Evolutionary conservation across 2,113 vertebrate species (phyloP), one percentile per base, ranked within the genome.

Genomic region (Calidris pygmaea): DNA sequence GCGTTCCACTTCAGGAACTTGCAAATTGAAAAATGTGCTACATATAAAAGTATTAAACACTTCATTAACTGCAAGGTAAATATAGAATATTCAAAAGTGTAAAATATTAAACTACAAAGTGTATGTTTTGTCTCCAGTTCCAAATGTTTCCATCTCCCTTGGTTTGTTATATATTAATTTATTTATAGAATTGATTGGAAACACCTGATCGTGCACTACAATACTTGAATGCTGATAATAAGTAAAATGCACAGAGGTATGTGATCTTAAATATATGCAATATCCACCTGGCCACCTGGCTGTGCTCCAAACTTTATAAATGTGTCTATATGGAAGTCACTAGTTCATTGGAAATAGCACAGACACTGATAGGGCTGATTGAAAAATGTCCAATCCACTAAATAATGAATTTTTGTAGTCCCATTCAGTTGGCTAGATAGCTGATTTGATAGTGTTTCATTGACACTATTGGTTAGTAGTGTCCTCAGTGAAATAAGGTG

Each of bases 161-260:
- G 9, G 8, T 52, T 80, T 58, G 2, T 47, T 65, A 27, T 11
- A 13, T 17, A 37, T 47, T 37, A 56, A 37, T 7, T 83, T 68
- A 22, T 78, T 87, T 50, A 29, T 23, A 55, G 34, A 62, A 45
- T n/a, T 89, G 24, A 62, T 43, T 52, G 4, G 43, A 81, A 80
- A 30, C 17, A 37, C 9, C 9, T 0, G 0, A 43, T 88, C 27
- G 43, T 53, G 16, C 2, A 4, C 27, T 35, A 23, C 8, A 35
- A 8, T 35, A 34, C 18, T 75, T 75, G 75, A 75, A 71, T 39
- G 21, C 3, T 63, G 37, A 20, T 70, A 74, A 16, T 15, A 30
- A 60, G 23, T 48, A 45, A 66, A 79, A 87, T 4, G 3, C 35
- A 29, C 8, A 62, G 52, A 56, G 35, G 2, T 62, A 19, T 35